phyloP scores from a whole-genome alignment of 2,888 invertebrate genomes.

The Noctua comes region DNA sequence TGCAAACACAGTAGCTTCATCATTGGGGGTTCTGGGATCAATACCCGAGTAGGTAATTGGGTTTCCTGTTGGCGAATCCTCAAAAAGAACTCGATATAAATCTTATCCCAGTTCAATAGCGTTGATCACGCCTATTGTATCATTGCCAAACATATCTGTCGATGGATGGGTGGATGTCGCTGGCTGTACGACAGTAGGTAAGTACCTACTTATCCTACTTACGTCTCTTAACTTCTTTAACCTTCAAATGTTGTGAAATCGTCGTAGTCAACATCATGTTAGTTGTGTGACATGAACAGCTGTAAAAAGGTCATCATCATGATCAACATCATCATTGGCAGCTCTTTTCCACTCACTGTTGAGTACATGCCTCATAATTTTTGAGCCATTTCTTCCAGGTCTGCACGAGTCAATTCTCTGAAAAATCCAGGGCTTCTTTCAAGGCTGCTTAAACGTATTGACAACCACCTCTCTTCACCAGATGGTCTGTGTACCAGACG shows the following conservation, averaged over 20 bases:
- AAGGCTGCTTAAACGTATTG: background rate
- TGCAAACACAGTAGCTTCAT: slow-evolving; percentile 29
- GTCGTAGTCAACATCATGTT: background rate
- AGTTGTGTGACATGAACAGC: background rate
- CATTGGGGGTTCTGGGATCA: slow-evolving; percentile 25
- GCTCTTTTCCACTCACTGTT: background rate
- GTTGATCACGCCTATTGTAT: slow-evolving; percentile 52
- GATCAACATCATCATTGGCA: background rate
- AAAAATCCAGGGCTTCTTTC: too few relatives aligned
- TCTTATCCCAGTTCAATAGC: slow-evolving; percentile 32
- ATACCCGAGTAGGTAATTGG: slow-evolving; percentile 43
- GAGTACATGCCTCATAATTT: background rate
- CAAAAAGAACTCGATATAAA: slow-evolving; percentile 36
- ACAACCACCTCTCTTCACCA: background rate
- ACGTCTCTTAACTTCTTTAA: background rate
- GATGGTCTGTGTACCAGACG: background rate
- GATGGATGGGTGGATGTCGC: background rate
- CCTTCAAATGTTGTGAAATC: background rate
- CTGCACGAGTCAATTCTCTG: background rate
- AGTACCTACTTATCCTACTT: background rate
- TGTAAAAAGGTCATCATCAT: background rate
- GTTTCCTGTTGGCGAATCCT: slow-evolving; percentile 46
- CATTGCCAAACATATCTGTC: slow-evolving; percentile 32
- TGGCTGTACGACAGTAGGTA: background rate
- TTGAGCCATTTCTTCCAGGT: background rate